Conservation (phyloP, 1,140 invertebrate species). For the Brachystomella parvula region DNA sequence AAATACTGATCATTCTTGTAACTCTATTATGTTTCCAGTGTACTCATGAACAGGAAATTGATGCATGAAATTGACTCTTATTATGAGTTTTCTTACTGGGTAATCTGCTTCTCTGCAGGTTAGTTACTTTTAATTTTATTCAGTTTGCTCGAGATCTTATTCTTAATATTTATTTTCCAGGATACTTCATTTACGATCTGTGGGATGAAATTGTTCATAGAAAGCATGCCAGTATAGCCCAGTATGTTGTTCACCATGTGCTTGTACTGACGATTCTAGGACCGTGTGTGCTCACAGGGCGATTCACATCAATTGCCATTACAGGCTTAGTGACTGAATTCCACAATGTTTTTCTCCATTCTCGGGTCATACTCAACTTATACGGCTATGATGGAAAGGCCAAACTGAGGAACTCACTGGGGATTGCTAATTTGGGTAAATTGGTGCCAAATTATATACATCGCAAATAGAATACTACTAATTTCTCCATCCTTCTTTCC, state of each 20-base stretch:
- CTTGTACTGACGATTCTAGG: neutral
- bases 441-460: neutral
- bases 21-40: slow-evolving; percentile 10
- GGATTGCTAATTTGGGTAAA: slow-evolving; percentile 11
- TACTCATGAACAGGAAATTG: neutral
- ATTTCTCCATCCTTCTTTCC: neutral
- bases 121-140: neutral
- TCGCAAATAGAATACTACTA: too few relatives aligned
- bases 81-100: slow-evolving; percentile 5
- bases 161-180: slow-evolving; percentile 8
- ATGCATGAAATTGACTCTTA: slow-evolving; percentile 1
- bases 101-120: slow-evolving; percentile 15
- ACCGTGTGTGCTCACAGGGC: neutral
- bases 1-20: neutral
- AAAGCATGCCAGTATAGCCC: neutral
- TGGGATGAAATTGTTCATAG: slow-evolving; percentile 9
- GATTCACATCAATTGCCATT: slow-evolving; percentile 3
- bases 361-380: slow-evolving; percentile 3
- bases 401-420: slow-evolving; percentile 6
- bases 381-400: neutral
- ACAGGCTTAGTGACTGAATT: slow-evolving; percentile 9
- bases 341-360: slow-evolving; percentile 16
- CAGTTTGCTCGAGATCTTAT: neutral
- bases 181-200: slow-evolving; percentile 16
- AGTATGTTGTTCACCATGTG: slow-evolving; percentile 14